phyloP scores from a whole-genome alignment of 2,888 invertebrate genomes.

The Beris morrisii region DNA sequence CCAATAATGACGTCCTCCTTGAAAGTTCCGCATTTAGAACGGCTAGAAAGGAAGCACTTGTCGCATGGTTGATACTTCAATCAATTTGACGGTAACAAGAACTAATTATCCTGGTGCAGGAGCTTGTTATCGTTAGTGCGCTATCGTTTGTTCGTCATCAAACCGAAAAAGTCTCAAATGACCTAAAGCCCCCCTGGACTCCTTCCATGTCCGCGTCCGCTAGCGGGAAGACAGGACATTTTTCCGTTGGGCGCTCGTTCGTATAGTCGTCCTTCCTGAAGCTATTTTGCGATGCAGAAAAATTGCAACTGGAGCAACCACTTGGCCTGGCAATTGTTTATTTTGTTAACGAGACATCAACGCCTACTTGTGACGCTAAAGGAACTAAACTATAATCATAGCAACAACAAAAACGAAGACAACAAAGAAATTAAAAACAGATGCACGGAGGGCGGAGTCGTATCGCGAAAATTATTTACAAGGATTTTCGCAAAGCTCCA shows the following conservation, averaged over 20 bases:
- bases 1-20: too few species aligned
- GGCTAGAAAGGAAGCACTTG: too few species aligned
- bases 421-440: constrained; percentile 24
- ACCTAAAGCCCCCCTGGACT: background rate
- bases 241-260: background rate
- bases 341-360: constrained; percentile 41
- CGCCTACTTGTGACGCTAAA: constrained; percentile 39
- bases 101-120: constrained; percentile 17
- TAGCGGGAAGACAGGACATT: constrained; percentile 10
- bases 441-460: constrained; percentile 37
- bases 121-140: constrained; percentile 8
- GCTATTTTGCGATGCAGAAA: constrained; percentile 30
- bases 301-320: constrained; percentile 36
- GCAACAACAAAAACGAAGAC: constrained; percentile 12
- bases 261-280: background rate
- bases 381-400: constrained; percentile 12
- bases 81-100: constrained; percentile 15
- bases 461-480: constrained; percentile 37
- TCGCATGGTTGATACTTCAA: background rate
- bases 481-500: constrained; percentile 15
- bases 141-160: background rate
- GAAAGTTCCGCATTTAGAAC: too few species aligned
- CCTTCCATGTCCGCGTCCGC: background rate
- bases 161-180: constrained; percentile 27
- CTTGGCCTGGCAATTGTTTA: constrained; percentile 37